Evolutionary conservation across 2,113 vertebrate species (phyloP).

Genomic region (Chrysemys picta): DNA sequence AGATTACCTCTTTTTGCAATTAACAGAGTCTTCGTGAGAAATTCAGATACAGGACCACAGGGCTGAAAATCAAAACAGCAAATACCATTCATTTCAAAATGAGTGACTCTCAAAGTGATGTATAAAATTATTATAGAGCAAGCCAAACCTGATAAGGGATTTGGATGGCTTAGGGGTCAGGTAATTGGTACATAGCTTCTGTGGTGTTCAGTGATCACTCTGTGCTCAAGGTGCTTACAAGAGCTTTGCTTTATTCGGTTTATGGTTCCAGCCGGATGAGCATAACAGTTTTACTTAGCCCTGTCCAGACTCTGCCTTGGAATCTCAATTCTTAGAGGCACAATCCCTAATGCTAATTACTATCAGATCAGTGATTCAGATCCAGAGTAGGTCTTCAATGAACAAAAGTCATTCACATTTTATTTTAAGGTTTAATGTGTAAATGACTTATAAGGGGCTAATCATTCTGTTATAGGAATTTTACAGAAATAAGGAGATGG

Average conservation of each 20-base stretch:
- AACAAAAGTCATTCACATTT: background rate
- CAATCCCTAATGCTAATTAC: background rate
- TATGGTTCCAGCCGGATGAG: background rate
- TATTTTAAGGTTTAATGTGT: background rate
- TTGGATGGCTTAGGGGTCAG: background rate
- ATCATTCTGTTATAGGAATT: background rate
- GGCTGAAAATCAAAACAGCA: background rate
- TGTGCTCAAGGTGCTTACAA: background rate
- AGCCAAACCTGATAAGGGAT: background rate
- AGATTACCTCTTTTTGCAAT: background rate
- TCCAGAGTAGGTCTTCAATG: background rate
- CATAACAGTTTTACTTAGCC: background rate
- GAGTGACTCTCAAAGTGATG: background rate
- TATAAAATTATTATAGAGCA: background rate
- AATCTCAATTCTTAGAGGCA: background rate
- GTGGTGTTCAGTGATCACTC: background rate
- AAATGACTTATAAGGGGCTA: background rate
- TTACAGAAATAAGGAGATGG: background rate
- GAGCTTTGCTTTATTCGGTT: background rate
- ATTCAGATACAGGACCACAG: background rate
- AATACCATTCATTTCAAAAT: background rate
- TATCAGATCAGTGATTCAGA: background rate
- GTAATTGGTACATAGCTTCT: background rate
- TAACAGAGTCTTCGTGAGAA: background rate
- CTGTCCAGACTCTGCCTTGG: background rate